Percentiles rank a stretch among this genome's conserved stretches.
These are phyloP conservation scores for Drosophila incognita DNA, from an alignment of 2,888 invertebrate species.

Conservation along the genomic window DNA sequence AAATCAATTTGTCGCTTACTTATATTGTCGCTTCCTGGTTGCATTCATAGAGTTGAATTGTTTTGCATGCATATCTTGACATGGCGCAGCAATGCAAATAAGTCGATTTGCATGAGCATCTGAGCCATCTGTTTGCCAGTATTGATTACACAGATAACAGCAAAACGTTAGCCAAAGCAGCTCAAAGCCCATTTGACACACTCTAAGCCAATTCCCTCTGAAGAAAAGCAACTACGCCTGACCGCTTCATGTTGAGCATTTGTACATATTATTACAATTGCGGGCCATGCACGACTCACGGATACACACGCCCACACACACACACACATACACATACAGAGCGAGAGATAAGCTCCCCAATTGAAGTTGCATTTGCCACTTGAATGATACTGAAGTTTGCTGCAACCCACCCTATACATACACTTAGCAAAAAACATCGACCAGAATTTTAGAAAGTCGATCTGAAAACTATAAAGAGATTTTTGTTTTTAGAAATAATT, in stretches of 20 bases:
- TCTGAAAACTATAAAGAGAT: not conserved
- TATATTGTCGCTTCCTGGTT: not conserved
- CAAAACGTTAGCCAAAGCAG: constrained; percentile 11
- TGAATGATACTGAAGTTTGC: constrained; percentile 11
- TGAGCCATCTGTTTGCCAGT: constrained; percentile 18
- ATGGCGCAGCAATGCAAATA: constrained; percentile 14
- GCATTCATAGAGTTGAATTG: not conserved
- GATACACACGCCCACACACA: constrained; percentile 32
- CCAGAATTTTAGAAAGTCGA: not conserved
- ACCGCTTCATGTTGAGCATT: constrained; percentile 54
- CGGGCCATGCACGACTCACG: constrained; percentile 31
- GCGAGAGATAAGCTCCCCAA: constrained; percentile 51
- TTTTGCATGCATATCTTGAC: constrained; percentile 2
- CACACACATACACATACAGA: not conserved
- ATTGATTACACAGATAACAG: constrained; percentile 51
- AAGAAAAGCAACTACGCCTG: constrained; percentile 27
- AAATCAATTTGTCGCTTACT: not conserved
- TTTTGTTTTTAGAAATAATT: not conserved
- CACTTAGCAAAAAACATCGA: not conserved
- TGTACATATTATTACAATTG: constrained; percentile 57
- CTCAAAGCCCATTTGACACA: constrained; percentile 47
- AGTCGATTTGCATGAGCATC: constrained; percentile 34
- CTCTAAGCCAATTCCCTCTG: constrained; percentile 48
- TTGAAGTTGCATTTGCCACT: constrained; percentile 62
- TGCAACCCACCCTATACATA: not conserved